A percentile compares a stretch with the other conserved stretches of the same genome.
Evolutionary conservation across 1,140 invertebrate genomes (phyloP).

Genomic region (Zophobas morio): DNA sequence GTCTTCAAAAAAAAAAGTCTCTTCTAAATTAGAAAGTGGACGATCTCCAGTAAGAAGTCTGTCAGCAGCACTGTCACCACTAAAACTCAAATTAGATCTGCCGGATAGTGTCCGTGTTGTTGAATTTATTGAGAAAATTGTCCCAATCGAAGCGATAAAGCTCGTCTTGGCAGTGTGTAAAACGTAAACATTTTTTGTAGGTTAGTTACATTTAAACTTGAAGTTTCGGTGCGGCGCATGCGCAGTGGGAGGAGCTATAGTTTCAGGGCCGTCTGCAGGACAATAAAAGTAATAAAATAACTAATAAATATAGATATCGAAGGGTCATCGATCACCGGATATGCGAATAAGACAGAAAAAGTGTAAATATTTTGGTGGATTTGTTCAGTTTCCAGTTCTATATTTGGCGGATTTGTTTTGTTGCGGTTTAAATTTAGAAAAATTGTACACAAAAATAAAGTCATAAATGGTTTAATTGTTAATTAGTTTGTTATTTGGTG

Average conservation of each 20-base stretch:
- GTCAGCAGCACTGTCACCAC: neutral
- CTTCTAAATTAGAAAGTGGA: neutral
- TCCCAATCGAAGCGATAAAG: constrained; percentile 10
- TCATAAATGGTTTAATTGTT: neutral
- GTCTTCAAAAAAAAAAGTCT: constrained; percentile 22
- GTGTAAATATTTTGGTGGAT: neutral
- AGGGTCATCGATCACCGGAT: constrained; percentile 37
- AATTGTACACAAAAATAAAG: neutral
- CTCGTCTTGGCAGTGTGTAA: constrained; percentile 4
- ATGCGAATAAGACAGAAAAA: neutral
- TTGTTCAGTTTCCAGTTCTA: neutral
- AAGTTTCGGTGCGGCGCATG: constrained; percentile 14
- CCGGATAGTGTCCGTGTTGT: neutral
- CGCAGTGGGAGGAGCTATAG: constrained; percentile 1
- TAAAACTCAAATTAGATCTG: constrained; percentile 33
- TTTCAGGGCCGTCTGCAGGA: too few species aligned
- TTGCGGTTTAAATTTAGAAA: neutral
- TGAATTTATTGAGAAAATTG: constrained; percentile 16
- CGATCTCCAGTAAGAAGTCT: neutral
- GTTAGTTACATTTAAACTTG: constrained; percentile 40
- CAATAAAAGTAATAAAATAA: neutral
- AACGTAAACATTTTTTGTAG: constrained; percentile 50
- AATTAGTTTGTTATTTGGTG: neutral
- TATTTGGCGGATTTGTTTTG: neutral
- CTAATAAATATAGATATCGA: constrained; percentile 8